These are phyloP conservation scores for Diaphora mendica DNA, from an alignment of 2,888 invertebrate species.

Conservation along the genomic window DNA sequence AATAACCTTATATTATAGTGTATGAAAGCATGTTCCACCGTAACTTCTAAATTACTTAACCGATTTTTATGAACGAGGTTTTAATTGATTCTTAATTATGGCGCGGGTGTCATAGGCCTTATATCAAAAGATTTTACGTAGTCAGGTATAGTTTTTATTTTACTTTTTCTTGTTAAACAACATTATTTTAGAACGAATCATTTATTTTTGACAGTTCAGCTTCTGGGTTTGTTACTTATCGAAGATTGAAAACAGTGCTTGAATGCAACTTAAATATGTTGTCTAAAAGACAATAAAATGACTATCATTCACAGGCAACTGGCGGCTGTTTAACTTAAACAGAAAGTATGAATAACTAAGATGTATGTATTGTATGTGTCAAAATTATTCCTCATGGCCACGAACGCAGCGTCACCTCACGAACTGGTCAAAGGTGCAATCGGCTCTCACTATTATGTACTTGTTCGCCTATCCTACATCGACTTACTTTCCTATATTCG, in stretches of 20 bases:
- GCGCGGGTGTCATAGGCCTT: too few species aligned
- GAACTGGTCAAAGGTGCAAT: conserved; percentile 4
- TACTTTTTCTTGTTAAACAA: not conserved
- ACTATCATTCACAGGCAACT: not conserved
- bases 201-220: not conserved
- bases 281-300: not conserved
- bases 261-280: not conserved
- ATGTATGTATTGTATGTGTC: conserved; percentile 2
- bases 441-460: not conserved
- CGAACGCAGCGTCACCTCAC: not conserved
- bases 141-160: too few species aligned
- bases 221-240: too few species aligned
- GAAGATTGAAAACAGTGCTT: not conserved
- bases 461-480: not conserved
- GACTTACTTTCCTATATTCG: not conserved
- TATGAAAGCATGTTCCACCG: too few species aligned
- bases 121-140: too few species aligned
- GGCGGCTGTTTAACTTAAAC: not conserved
- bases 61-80: too few species aligned
- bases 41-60: too few species aligned
- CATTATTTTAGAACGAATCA: not conserved
- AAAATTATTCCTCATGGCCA: conserved; percentile 4
- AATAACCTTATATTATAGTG: too few species aligned
- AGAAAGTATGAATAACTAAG: not conserved
- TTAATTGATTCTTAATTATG: too few species aligned